Evolutionary conservation across 2,888 invertebrate genomes (phyloP), one percentile per base, ranked within the genome.

Genomic region (Lasioglossum malachurum): DNA sequence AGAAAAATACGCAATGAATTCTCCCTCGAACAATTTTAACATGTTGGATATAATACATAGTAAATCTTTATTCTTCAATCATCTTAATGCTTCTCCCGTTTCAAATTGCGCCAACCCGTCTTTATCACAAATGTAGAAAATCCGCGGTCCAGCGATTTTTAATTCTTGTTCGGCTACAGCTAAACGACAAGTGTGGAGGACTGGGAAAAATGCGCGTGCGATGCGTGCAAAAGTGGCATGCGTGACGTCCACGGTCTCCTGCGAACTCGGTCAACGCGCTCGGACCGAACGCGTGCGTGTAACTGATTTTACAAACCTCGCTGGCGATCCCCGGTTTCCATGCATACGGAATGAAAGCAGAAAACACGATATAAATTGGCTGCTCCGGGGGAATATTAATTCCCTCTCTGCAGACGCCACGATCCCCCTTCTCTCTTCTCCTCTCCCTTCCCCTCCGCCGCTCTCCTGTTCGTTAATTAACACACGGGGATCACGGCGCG

Each of bases 341-440:
- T 78, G 82, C 84, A 82, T 88, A 78, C 57, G 78, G 71, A 83
- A 86, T 71, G 87, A 90, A 82, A 77, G 35, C 71, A 69, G 69
- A 57, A 78, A 86, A 87, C 83, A 44, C 71, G 74, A 72, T 85
- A 83, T 86, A 87, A 88, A 91, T 89, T 84, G 86, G 64, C 60
- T 12, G 49, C 38, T 73, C n/a, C 64, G 77, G 75, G 71, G 57
- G 82, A 84, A 88, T 82, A 87, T 82, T 76, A 86, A 86, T 82
- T 83, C 75, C 35, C 53, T 38, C 53, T 12, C 19, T 71, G 73
- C 27, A n/a, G 78, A 60, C 69, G 75, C 7, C 31, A 35, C 44
- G 35, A n/a, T 38, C 44, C 19, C 7, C 53, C 53, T 49, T 23
- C 49, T 8, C 49, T 8, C 23, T 19, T 7, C 19, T 46, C 16